Percentiles rank a stretch among this genome's conserved stretches.
phyloP scores from a whole-genome alignment of 2,113 vertebrate species.

The Cephalopterus ornatus region DNA sequence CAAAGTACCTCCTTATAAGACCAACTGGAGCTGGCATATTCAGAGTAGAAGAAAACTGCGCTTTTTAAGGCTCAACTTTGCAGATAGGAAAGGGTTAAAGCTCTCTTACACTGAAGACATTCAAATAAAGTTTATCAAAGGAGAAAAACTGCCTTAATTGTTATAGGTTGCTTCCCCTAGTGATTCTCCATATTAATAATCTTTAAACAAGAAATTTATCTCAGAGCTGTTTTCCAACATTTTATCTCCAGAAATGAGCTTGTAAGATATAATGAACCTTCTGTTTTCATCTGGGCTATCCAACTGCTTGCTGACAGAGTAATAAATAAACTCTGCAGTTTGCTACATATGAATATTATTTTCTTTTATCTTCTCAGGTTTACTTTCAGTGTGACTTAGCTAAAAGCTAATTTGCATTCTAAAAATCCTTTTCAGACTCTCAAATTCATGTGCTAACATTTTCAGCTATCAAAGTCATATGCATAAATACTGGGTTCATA shows the following conservation, averaged over 20 bases:
- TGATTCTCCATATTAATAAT: background rate
- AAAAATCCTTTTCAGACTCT: background rate
- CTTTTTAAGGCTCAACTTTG: background rate
- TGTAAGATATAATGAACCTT: background rate
- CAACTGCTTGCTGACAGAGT: background rate
- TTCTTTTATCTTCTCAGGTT: conserved; percentile 10
- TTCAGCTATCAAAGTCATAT: background rate
- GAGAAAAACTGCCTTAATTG: background rate
- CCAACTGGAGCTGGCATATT: background rate
- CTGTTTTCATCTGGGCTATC: background rate
- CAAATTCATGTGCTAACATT: background rate
- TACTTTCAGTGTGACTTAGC: background rate
- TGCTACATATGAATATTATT: background rate
- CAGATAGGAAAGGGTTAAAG: background rate
- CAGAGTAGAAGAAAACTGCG: background rate
- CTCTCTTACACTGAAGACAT: background rate
- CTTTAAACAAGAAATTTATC: background rate
- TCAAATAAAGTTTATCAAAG: background rate
- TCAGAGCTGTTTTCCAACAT: background rate
- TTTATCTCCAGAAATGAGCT: background rate
- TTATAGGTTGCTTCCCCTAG: background rate
- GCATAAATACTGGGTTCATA: background rate
- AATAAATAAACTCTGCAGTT: background rate
- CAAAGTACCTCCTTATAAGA: background rate
- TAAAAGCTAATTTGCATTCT: background rate